Conservation (phyloP, 2,888 invertebrate genomes). For the Eilema depressum region DNA sequence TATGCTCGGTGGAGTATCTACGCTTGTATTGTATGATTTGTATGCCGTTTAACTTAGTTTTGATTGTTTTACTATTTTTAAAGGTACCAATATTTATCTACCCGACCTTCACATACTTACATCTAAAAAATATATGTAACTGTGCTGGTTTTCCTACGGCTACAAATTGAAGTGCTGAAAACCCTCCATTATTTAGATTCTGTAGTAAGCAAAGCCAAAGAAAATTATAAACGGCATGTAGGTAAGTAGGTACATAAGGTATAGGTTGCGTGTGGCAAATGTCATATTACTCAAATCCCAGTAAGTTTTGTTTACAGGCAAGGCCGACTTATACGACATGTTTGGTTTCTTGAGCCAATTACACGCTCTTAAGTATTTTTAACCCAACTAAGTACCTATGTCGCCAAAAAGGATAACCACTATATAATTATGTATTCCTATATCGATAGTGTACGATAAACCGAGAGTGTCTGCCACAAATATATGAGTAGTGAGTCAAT, state of each 20-base stretch:
- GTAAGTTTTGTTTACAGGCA: not conserved
- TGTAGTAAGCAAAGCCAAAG: too few species aligned
- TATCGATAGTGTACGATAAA: too few species aligned
- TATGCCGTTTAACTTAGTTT: too few species aligned
- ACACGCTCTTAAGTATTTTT: conserved; percentile 8
- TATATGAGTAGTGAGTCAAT: too few species aligned
- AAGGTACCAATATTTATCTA: too few species aligned
- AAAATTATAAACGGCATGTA: not conserved
- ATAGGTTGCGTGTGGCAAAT: not conserved
- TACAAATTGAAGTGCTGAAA: not conserved
- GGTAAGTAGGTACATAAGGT: not conserved
- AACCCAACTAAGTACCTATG: not conserved
- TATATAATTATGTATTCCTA: too few species aligned
- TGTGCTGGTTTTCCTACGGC: not conserved
- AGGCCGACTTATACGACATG: conserved; percentile 14
- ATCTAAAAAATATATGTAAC: not conserved
- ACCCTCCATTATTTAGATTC: not conserved
- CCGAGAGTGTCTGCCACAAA: too few species aligned
- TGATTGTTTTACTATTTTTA: not conserved
- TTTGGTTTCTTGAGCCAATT: conserved; percentile 34
- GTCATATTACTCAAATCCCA: not conserved
- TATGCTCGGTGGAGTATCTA: too few species aligned
- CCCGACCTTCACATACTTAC: not conserved
- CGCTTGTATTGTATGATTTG: too few species aligned
- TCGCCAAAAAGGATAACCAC: not conserved